Evolutionary conservation across 2,888 invertebrate species (phyloP), one percentile per base, ranked within the genome.

Genomic region (Synanthedon myopaeformis): DNA sequence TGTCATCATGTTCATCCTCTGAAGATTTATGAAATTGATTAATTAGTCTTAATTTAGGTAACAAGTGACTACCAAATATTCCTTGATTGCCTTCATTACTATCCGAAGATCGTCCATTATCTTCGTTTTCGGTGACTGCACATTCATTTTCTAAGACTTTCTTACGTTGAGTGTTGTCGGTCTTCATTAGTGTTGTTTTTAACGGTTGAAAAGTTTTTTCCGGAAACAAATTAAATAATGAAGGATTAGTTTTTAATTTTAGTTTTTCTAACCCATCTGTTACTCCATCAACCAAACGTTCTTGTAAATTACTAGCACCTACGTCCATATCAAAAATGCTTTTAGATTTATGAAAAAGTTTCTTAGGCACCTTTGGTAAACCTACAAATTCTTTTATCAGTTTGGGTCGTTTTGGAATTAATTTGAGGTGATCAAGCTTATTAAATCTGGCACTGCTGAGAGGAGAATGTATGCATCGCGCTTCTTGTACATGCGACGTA

Each of bases 401-500:
- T 53, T 56, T 61, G 6, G 67, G 56, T n/a, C 61, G 55, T 42
- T 66, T 62, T 42, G 61, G 52, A 41, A 52, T 52, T 28, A 55
- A 41, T 41, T 23, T 51, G 6, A 12, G 53, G 11, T 56, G 55
- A n/a, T 54, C 55, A 14, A 65, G 51, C 53, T 52, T 62, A 45
- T 57, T 59, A 42, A 19, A 42, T 41, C 59, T 59, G 8, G 58
- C 13, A 19, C 55, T 64, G 23, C 60, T 63, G 55, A 75, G 58
- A 49, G 60, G 56, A 12, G 75, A 69, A 53, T 71, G 63, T 54
- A 70, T 58, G 56, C 70, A 79, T 54, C 73, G 68, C 3, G 74
- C 61, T 59, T 77, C 73, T 51, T 82, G 72, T 4, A 63, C 54
- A 57, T 74, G 69, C 3, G 80, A 75, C n/a, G 74, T 72, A 65